Conservation (phyloP, 2,797 vertebrate genomes). For the Silurus aristotelis region DNA sequence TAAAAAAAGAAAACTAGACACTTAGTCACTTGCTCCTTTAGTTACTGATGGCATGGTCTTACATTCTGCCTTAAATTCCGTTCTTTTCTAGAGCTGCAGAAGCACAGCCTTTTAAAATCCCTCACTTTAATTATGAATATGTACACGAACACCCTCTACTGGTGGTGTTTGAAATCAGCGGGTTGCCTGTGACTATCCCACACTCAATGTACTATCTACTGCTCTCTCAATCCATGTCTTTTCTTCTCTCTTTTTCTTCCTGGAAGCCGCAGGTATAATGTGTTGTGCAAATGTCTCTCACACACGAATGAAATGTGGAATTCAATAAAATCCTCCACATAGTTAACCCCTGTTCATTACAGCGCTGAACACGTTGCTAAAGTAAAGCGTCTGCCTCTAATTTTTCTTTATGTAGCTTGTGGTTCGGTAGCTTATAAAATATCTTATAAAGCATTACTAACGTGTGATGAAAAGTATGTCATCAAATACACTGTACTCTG, state of each 20-base stretch:
- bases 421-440: background rate
- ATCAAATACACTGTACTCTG: too few relatives aligned
- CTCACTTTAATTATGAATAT: background rate
- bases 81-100: background rate
- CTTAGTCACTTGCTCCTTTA: background rate
- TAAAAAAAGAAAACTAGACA: background rate
- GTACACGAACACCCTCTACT: slow-evolving; percentile 29
- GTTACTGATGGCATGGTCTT: background rate
- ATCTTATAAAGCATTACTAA: background rate
- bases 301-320: slow-evolving; percentile 68
- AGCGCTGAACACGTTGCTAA: background rate
- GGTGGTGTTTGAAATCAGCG: slow-evolving; percentile 38
- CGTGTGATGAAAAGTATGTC: too few relatives aligned
- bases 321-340: slow-evolving; percentile 53
- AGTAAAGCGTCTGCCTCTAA: background rate
- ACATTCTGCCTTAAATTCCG: background rate
- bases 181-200: slow-evolving; percentile 54
- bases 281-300: slow-evolving; percentile 76
- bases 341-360: background rate
- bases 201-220: slow-evolving; percentile 61
- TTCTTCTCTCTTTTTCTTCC: slow-evolving; percentile 79
- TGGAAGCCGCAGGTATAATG: slow-evolving; percentile 82
- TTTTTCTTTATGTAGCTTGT: background rate
- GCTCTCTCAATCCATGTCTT: slow-evolving; percentile 73
- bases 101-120: background rate